Conservation (phyloP, 2,797 vertebrate genomes). For the Cygnus olor region DNA sequence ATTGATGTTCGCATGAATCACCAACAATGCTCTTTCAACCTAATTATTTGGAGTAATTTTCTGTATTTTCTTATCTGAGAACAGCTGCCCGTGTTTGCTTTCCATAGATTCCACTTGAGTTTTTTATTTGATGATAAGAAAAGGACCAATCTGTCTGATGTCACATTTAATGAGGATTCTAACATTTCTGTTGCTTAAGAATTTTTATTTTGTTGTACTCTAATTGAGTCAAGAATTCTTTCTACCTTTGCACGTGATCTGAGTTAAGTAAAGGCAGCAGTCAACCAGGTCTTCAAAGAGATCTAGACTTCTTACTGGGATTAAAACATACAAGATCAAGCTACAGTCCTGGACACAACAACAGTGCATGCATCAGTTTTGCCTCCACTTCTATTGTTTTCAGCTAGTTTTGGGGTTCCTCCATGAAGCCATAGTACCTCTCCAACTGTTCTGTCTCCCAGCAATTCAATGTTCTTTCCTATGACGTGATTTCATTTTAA, state of each 20-base stretch:
- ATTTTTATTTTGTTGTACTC: not conserved
- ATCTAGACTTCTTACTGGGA: not conserved
- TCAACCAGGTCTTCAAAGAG: not conserved
- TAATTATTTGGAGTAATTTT: not conserved
- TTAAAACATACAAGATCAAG: not conserved
- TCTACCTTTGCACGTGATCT: not conserved
- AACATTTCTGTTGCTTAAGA: not conserved
- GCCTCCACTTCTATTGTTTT: not conserved
- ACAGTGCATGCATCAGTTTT: not conserved
- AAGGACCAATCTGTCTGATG: fast-evolving
- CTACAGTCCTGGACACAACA: not conserved
- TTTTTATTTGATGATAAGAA: not conserved
- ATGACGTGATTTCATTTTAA: not conserved
- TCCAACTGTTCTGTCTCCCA: not conserved
- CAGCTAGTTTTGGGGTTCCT: not conserved
- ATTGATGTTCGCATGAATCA: not conserved
- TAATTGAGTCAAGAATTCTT: not conserved
- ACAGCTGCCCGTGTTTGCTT: fast-evolving
- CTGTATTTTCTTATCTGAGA: not conserved
- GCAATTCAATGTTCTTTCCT: not conserved
- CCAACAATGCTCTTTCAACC: not conserved
- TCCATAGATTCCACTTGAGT: not conserved
- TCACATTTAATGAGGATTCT: not conserved
- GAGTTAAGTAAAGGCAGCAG: not conserved
- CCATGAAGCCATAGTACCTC: not conserved